Evolutionary conservation across 2,888 invertebrate genomes (phyloP), one percentile per base, ranked within the genome.

Genomic region (Perdita meconis): DNA sequence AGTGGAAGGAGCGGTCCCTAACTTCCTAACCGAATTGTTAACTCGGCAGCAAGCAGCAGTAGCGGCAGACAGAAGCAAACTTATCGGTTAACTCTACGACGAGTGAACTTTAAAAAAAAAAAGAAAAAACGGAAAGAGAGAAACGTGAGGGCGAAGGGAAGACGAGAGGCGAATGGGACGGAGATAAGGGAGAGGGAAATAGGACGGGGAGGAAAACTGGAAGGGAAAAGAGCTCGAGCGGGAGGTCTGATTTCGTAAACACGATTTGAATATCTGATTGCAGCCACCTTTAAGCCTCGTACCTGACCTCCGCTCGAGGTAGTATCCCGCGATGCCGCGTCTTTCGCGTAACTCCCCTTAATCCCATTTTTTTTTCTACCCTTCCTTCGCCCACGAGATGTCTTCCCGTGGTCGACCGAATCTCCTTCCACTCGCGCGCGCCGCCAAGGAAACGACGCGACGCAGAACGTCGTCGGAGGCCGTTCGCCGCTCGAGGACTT

Each of bases 21-120:
- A 90, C 87, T 90, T 89, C 86, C 82, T 89, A 91, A 91, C 90
- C 88, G 87, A 90, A 90, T 90, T 90, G 90, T 90, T 87, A 89
- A 90, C 87, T 90, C 84, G 85, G 70, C 82, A 72, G 78, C 73
- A 80, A 76, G 76, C 61, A 77, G 68, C 74, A 69, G 61, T 68
- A 73, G 76, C 73, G 72, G 79, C 82, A 82, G 83, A 81, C 83
- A 82, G 84, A 83, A 78, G 83, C 81, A 84, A 89, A 88, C 88
- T 88, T 86, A 84, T 78, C 86, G 82, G 87, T 89, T 88, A 88
- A 88, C 89, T 90, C 88, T 85, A 82, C 81, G 79, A 75, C 80
- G 64, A 55, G 47, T 19, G 24, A 42, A 30, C 47, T 65, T 73
- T 24, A 63, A 50, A 51, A 75, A 36, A 66, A 55, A 59, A 75